Evolutionary conservation across 2,113 vertebrate genomes (phyloP).

Genomic region (Psittacus erithacus): DNA sequence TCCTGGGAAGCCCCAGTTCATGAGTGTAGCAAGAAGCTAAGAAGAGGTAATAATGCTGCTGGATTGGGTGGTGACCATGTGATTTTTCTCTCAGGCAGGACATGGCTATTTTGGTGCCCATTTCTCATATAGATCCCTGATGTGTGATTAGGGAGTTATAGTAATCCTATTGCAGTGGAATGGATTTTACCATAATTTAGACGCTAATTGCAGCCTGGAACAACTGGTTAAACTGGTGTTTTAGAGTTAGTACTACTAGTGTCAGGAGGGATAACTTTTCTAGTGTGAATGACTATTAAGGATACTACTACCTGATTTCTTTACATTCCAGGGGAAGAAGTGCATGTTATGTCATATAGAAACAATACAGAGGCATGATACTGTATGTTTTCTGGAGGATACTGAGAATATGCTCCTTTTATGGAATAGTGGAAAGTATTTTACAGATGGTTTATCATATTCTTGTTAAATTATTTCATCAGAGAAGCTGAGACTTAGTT

Average conservation of each 20-base stretch:
- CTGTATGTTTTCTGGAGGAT: not conserved
- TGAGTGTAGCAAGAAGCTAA: not conserved
- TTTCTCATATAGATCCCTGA: not conserved
- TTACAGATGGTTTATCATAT: not conserved
- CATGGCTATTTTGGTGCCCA: fast-evolving
- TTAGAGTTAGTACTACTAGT: too few species aligned
- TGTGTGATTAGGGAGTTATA: not conserved
- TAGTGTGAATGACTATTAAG: not conserved
- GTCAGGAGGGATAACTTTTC: not conserved
- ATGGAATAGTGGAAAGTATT: not conserved
- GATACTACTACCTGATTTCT: not conserved
- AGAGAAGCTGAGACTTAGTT: not conserved
- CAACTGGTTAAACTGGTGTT: not conserved
- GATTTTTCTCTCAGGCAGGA: not conserved
- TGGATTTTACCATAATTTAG: not conserved
- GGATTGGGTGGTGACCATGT: not conserved
- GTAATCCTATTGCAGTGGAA: not conserved
- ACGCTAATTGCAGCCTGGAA: not conserved
- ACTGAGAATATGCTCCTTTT: not conserved
- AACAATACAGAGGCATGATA: not conserved
- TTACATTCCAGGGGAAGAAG: not conserved
- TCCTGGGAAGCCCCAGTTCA: not conserved
- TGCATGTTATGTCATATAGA: not conserved
- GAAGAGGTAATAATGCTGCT: not conserved
- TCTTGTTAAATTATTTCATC: not conserved